Evolutionary conservation across 2,888 invertebrate genomes (phyloP), one percentile per base, ranked within the genome.

Genomic region (Xanthorhoe designata): DNA sequence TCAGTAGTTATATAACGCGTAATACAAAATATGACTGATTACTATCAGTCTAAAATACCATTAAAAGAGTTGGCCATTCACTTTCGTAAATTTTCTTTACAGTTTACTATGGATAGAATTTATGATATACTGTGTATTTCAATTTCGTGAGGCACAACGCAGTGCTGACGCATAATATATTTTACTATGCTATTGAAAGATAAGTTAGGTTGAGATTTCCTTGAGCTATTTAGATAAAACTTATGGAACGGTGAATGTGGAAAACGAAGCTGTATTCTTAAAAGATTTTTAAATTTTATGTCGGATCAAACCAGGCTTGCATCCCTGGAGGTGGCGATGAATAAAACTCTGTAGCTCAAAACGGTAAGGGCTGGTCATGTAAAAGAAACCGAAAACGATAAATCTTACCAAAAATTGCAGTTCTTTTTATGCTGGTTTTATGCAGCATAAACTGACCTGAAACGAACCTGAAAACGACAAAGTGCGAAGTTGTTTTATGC

Each of bases 161-260:
- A 42, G 38, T 42, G 13, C 38, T 42, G 38, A 42, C 38, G 38
- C 49, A 51, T 55, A 51, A 29, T 79, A 78, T 76, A 38, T 42
- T 58, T 57, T 53, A 24, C 19, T 58, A 15, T 59, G 19, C 51
- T 35, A 53, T 49, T 58, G 74, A n/a, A 10, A 64, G 15, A 77
- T 76, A 80, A 77, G 75, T 61, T 64, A 66, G 53, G 32, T 35
- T 47, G 35, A 47, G 47, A 60, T 49, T 57, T 32, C 13, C 42
- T 55, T 18, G 19, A 52, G 24, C 38, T 38, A 13, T 51, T 9
- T n/a, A 51, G 19, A 60, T 38, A 45, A 38, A 60, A 42, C 19
- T 17, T 45, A 19, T 15, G 24, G 13, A 51, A 17, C 47, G 15
- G 42, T n/a, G 9, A 42, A 13, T 42, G 1, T 13, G 45, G 17